These are phyloP conservation scores for Scaptomyza reducta DNA, from an alignment of 2,888 invertebrate species.

Conservation along the genomic window DNA sequence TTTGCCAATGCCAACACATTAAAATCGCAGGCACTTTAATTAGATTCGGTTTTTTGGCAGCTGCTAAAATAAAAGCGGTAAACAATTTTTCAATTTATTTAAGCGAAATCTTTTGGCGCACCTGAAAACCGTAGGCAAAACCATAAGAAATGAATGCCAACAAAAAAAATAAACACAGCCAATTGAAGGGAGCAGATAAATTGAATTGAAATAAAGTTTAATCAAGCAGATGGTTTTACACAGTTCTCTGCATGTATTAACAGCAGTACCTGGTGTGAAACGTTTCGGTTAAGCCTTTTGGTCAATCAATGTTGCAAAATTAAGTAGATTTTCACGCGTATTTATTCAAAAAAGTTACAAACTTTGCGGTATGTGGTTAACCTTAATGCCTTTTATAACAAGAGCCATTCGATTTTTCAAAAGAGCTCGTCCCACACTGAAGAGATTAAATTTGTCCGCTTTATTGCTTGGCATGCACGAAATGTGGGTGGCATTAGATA, in stretches of 20 bases:
- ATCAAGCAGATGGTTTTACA: slow-evolving; percentile 70
- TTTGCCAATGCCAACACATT: slow-evolving; percentile 41
- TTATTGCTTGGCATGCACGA: slow-evolving; percentile 47
- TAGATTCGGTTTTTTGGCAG: slow-evolving; percentile 53
- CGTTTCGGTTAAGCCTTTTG: slow-evolving; percentile 28
- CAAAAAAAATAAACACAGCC: slow-evolving; percentile 10
- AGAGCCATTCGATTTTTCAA: slow-evolving; percentile 30
- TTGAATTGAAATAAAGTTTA: slow-evolving; percentile 56
- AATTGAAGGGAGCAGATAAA: slow-evolving; percentile 30
- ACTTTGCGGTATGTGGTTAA: slow-evolving; percentile 49
- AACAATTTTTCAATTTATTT: slow-evolving; percentile 72
- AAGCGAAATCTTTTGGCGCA: slow-evolving; percentile 53
- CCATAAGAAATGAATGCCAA: slow-evolving; percentile 19
- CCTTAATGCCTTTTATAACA: slow-evolving; percentile 28
- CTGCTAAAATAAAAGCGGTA: slow-evolving; percentile 51
- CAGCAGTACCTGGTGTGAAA: slow-evolving; percentile 8
- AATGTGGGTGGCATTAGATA: slow-evolving; percentile 37
- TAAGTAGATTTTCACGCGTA: slow-evolving; percentile 51
- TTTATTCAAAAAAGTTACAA: slow-evolving; percentile 51
- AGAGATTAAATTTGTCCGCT: slow-evolving; percentile 38
- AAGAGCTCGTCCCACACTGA: slow-evolving; percentile 22
- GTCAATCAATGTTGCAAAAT: slow-evolving; percentile 55
- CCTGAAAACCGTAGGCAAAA: slow-evolving; percentile 39
- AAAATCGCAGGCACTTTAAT: slow-evolving; percentile 63
- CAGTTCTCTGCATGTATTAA: slow-evolving; percentile 4